Conservation (phyloP, 1,140 invertebrate genomes). For the Caerostris darwini region DNA sequence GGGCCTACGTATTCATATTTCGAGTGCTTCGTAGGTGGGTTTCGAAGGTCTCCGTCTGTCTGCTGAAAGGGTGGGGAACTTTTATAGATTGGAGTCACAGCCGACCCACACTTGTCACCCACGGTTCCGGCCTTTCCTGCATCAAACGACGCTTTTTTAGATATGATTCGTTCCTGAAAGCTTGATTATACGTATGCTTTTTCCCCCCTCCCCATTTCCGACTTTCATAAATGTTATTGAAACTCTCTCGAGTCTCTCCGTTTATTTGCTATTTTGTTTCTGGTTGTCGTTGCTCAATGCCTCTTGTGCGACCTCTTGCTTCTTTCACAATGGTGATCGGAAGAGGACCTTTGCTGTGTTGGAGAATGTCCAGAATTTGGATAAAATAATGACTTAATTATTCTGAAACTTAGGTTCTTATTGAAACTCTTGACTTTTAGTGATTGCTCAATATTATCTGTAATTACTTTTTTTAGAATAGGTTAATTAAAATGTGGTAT, state of each 20-base stretch:
- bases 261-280: slow-evolving; percentile 10
- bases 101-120: slow-evolving; percentile 49
- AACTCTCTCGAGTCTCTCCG: background rate
- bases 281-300: background rate
- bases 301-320: background rate
- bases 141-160: background rate
- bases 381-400: too few relatives aligned
- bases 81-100: background rate
- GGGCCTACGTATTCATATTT: background rate
- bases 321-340: background rate
- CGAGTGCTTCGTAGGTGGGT: slow-evolving; percentile 22
- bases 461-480: too few relatives aligned
- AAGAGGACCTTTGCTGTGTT: background rate
- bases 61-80: background rate
- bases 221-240: slow-evolving; percentile 45
- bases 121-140: background rate
- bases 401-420: too few relatives aligned
- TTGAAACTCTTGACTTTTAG: too few relatives aligned
- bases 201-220: slow-evolving; percentile 5
- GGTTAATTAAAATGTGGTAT: too few relatives aligned
- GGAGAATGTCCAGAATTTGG: too few relatives aligned
- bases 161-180: background rate
- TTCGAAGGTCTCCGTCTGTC: slow-evolving; percentile 56
- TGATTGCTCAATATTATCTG: too few relatives aligned
- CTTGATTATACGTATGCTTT: background rate